phyloP scores from a whole-genome alignment of 1,140 invertebrate genomes.

The Eubasilissa regina region DNA sequence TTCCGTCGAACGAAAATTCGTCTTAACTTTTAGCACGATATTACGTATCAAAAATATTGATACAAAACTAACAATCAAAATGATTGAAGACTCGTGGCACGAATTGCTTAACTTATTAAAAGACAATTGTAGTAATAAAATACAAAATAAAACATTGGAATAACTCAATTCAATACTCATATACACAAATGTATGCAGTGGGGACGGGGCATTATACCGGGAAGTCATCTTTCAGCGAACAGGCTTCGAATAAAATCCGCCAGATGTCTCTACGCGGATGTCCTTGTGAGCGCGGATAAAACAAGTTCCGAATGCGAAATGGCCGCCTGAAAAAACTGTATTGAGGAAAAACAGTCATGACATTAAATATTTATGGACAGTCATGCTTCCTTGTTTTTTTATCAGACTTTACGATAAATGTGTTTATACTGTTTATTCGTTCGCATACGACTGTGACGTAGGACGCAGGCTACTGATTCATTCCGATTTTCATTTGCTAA shows the following conservation, averaged over 20 bases:
- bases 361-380: slow-evolving; percentile 29
- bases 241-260: slow-evolving; percentile 14
- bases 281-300: slow-evolving; percentile 14
- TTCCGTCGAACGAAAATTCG: not conserved
- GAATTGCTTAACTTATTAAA: too few relatives aligned
- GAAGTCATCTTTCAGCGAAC: not conserved
- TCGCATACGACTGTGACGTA: not conserved
- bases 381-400: slow-evolving; percentile 40
- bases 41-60: too few relatives aligned
- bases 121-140: too few relatives aligned
- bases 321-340: slow-evolving; percentile 12
- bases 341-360: slow-evolving; percentile 18
- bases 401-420: not conserved
- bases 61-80: too few relatives aligned
- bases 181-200: not conserved
- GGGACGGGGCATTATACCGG: slow-evolving; percentile 5
- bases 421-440: not conserved
- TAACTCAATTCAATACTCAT: too few relatives aligned
- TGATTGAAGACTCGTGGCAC: too few relatives aligned
- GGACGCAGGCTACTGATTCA: not conserved
- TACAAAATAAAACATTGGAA: too few relatives aligned
- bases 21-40: too few relatives aligned
- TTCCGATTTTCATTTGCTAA: too few relatives aligned
- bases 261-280: slow-evolving; percentile 34
- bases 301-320: slow-evolving; percentile 38